Evolutionary conservation across 1,140 invertebrate species (phyloP).

Genomic region (Calosoma granatense): DNA sequence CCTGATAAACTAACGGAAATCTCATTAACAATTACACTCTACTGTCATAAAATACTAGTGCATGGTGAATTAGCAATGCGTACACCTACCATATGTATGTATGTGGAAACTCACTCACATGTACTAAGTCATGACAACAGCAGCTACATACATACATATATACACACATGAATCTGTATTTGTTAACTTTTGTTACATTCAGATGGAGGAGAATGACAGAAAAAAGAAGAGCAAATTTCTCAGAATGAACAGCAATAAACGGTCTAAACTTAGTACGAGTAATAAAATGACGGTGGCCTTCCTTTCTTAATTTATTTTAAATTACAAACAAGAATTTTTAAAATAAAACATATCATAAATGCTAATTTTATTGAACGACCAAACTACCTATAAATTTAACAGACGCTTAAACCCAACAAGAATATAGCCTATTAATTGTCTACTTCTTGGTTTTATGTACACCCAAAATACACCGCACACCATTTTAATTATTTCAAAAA

Average conservation of each 20-base stretch:
- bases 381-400: slow-evolving; percentile 3
- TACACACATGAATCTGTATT: too few species aligned
- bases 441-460: neutral
- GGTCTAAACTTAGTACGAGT: neutral
- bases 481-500: neutral
- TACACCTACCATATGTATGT: too few species aligned
- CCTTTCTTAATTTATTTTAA: slow-evolving; percentile 7
- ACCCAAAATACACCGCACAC: neutral
- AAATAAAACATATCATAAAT: slow-evolving; percentile 9
- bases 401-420: neutral
- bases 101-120: too few species aligned
- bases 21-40: too few species aligned
- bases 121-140: too few species aligned
- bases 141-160: too few species aligned
- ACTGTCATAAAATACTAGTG: too few species aligned
- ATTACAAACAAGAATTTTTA: slow-evolving; percentile 7
- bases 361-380: slow-evolving; percentile 4
- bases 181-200: too few species aligned
- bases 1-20: too few species aligned
- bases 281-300: slow-evolving; percentile 7
- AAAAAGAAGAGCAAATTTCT: neutral
- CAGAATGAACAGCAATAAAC: neutral
- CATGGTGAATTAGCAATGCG: too few species aligned
- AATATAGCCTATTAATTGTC: slow-evolving; percentile 4
- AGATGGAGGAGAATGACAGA: neutral